Evolutionary conservation across 2,113 vertebrate genomes (phyloP).

Genomic region (Corvus cornix): DNA sequence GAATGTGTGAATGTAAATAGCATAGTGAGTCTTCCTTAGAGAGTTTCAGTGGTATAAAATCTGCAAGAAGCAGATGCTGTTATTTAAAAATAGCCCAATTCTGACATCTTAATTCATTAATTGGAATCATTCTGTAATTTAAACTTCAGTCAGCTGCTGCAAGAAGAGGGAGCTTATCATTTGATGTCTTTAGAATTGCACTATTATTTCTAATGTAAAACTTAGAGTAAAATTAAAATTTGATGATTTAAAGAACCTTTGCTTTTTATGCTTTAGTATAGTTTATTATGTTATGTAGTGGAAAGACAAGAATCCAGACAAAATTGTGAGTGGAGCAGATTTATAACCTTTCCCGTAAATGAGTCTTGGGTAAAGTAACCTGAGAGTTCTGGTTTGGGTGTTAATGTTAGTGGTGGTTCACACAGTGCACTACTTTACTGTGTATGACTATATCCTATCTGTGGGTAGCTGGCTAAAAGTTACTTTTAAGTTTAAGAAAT

Average conservation of each 20-base stretch:
- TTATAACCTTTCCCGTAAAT: background rate
- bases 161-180: background rate
- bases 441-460: background rate
- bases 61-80: background rate
- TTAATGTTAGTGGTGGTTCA: background rate
- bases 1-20: background rate
- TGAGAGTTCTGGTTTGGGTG: background rate
- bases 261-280: background rate
- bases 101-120: slow-evolving; percentile 21
- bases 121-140: background rate
- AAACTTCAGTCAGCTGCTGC: background rate
- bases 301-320: background rate
- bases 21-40: background rate
- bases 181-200: background rate
- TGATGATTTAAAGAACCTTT: background rate
- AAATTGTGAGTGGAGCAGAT: background rate
- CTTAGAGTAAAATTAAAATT: background rate
- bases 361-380: background rate
- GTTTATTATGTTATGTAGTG: background rate
- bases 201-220: background rate
- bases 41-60: background rate
- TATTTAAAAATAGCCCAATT: slow-evolving; percentile 27
- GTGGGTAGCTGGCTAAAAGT: background rate
- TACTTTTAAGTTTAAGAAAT: background rate
- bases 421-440: background rate